phyloP scores from a whole-genome alignment of 2,113 vertebrate species.

The Rhinoderma darwinii region DNA sequence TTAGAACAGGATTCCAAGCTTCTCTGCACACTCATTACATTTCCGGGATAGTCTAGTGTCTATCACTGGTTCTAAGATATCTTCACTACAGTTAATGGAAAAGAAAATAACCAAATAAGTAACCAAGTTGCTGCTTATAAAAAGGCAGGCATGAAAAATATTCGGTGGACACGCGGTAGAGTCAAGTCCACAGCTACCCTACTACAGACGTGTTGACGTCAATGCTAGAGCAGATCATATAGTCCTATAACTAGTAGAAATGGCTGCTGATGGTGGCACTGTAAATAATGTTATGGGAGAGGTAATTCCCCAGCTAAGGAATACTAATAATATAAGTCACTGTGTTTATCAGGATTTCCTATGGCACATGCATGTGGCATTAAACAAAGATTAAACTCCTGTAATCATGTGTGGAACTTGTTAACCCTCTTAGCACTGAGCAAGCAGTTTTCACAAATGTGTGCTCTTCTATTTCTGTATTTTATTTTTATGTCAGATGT shows the following conservation, averaged over 20 bases:
- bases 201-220: constrained; percentile 67
- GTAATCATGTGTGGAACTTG: constrained; percentile 63
- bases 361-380: constrained; percentile 75
- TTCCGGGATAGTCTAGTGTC: constrained; percentile 61
- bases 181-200: not conserved
- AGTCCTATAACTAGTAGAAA: constrained; percentile 66
- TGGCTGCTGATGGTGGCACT: constrained; percentile 73
- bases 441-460: constrained; percentile 68
- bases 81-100: constrained; percentile 52
- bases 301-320: constrained; percentile 62
- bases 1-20: constrained; percentile 55
- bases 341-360: constrained; percentile 68
- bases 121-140: constrained; percentile 66
- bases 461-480: constrained; percentile 56
- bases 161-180: constrained; percentile 64
- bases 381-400: constrained; percentile 68
- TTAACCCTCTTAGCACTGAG: constrained; percentile 73
- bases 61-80: constrained; percentile 50
- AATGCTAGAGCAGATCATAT: constrained; percentile 73
- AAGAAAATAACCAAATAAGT: constrained; percentile 56
- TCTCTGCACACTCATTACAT: constrained; percentile 62
- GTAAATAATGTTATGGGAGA: constrained; percentile 70
- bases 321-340: constrained; percentile 64
- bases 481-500: constrained; percentile 62
- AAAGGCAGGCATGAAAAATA: constrained; percentile 62